Evolutionary conservation across 2,797 vertebrate genomes (phyloP).

Genomic region (Gallinago nigripennis): DNA sequence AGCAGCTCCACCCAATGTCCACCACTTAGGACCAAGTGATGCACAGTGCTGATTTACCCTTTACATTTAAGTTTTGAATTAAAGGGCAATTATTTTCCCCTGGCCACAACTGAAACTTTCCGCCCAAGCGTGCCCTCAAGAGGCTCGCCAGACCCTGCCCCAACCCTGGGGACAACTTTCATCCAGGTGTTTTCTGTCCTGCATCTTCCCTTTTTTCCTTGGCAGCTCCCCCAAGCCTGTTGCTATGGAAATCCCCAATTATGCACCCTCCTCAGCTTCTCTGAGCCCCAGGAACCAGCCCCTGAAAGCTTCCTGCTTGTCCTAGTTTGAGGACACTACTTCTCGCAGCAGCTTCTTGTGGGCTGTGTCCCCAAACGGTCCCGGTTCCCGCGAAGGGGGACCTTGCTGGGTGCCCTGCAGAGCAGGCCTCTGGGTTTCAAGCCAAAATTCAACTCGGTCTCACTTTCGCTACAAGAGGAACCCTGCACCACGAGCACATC

Average conservation of each 20-base stretch:
- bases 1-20: neutral
- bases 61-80: neutral
- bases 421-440: neutral
- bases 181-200: neutral
- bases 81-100: neutral
- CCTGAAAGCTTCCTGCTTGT: neutral
- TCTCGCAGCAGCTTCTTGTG: neutral
- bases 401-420: fast-evolving
- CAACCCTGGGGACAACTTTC: neutral
- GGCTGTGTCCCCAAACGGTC: fast-evolving
- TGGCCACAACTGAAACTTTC: neutral
- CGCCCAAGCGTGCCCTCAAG: fast-evolving
- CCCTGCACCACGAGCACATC: neutral
- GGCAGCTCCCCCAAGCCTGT: neutral
- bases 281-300: neutral
- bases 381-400: fast-evolving
- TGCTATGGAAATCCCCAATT: neutral
- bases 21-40: neutral
- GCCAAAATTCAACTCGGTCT: fast-evolving
- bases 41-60: neutral
- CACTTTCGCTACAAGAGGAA: fast-evolving
- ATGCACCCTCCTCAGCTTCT: fast-evolving
- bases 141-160: neutral
- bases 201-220: neutral
- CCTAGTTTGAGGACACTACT: neutral